phyloP scores from a whole-genome alignment of 2,888 invertebrate genomes.

The Lydus trimaculatus region DNA sequence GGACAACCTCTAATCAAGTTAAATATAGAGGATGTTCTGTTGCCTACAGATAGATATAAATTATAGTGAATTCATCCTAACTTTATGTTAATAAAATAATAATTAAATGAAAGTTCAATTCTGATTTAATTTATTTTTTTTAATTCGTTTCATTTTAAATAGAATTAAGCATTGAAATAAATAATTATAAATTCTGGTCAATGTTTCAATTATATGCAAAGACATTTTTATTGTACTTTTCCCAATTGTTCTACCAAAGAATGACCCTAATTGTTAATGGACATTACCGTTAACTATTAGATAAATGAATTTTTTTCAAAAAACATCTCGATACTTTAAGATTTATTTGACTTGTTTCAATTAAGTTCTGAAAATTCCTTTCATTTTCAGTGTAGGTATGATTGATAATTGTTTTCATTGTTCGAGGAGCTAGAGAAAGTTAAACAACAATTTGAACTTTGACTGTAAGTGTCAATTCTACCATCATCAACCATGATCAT shows the following conservation, averaged over 20 bases:
- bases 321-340: neutral
- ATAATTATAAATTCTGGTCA: constrained; percentile 1
- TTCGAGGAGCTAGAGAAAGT: neutral
- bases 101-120: constrained; percentile 3
- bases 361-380: too few relatives aligned
- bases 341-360: neutral
- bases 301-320: neutral
- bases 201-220: neutral
- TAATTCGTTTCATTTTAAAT: neutral
- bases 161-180: neutral
- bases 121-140: neutral
- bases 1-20: constrained; percentile 3
- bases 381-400: neutral
- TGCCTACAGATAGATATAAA: neutral
- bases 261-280: neutral
- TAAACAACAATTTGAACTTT: neutral
- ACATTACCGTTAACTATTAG: neutral
- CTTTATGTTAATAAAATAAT: neutral
- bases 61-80: neutral
- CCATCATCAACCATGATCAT: constrained; percentile 1
- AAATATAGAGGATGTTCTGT: neutral
- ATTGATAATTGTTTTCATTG: neutral
- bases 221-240: neutral
- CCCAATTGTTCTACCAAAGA: constrained; percentile 1
- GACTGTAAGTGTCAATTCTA: neutral